Percentiles rank a stretch among this genome's conserved stretches.
These are phyloP conservation scores for Mythimna albipuncta DNA, from an alignment of 2,888 invertebrate genomes.

Conservation along the genomic window DNA sequence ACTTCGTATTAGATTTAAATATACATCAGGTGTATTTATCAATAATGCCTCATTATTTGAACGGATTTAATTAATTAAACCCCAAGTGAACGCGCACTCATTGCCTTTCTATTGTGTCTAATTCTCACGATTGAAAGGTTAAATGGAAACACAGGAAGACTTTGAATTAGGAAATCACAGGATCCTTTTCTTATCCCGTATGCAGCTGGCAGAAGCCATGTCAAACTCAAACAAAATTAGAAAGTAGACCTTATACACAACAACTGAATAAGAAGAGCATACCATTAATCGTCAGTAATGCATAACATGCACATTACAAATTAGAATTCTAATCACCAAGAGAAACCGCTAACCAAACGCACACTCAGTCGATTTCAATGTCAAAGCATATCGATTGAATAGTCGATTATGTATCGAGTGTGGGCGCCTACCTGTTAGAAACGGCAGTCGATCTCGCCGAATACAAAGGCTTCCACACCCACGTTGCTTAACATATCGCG, in stretches of 20 bases:
- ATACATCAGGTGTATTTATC: too few relatives aligned
- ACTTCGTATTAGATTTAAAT: too few relatives aligned
- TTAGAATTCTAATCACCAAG: slow-evolving; percentile 48
- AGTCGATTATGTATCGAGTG: slow-evolving; percentile 51
- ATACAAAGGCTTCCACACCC: slow-evolving; percentile 56
- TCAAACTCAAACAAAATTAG: neutral
- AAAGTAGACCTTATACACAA: neutral
- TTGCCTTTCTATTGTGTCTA: too few relatives aligned
- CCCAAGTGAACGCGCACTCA: too few relatives aligned
- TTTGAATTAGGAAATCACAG: too few relatives aligned
- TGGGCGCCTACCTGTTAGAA: slow-evolving; percentile 61
- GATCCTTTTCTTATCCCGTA: too few relatives aligned
- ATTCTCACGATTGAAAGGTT: too few relatives aligned
- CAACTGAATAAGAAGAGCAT: neutral
- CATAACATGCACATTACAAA: slow-evolving; percentile 22
- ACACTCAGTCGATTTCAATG: slow-evolving; percentile 60
- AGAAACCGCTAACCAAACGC: slow-evolving; percentile 44
- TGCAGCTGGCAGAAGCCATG: too few relatives aligned
- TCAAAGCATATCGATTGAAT: slow-evolving; percentile 58
- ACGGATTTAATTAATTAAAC: too few relatives aligned
- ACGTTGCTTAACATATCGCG: slow-evolving; percentile 43
- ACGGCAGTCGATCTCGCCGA: slow-evolving; percentile 49
- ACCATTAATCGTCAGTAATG: slow-evolving; percentile 8
- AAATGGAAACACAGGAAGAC: too few relatives aligned
- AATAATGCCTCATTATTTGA: too few relatives aligned